A percentile compares a stretch with the other conserved stretches of the same genome.
These are phyloP conservation scores for Malaclemys terrapin DNA, from an alignment of 2,113 vertebrate genomes.

Conservation along the genomic window DNA sequence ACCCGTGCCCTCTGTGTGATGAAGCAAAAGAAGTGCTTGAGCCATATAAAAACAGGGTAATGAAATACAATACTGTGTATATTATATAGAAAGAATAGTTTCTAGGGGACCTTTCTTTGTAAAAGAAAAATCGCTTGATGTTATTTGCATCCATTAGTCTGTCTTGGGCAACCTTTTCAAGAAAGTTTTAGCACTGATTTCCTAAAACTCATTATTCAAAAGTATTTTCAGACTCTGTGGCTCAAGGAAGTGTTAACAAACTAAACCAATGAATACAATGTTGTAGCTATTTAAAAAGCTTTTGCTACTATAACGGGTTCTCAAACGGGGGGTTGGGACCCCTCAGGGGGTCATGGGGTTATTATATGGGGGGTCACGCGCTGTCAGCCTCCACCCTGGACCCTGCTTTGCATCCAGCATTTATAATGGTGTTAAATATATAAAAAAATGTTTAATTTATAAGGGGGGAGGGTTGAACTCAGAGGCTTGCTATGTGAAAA, in stretches of 20 bases:
- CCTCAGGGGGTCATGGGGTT: too few relatives aligned
- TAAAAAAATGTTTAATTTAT: too few relatives aligned
- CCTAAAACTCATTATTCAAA: slow-evolving; percentile 70
- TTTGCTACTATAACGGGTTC: not conserved
- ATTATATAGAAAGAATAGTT: not conserved
- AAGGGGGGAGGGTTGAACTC: too few relatives aligned
- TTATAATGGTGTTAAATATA: too few relatives aligned
- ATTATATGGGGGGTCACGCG: too few relatives aligned
- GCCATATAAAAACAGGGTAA: slow-evolving; percentile 85
- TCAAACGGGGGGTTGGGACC: too few relatives aligned
- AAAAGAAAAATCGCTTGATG: slow-evolving; percentile 36
- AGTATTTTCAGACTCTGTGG: slow-evolving; percentile 40
- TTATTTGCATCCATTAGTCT: slow-evolving; percentile 39
- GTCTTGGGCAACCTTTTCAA: slow-evolving; percentile 27
- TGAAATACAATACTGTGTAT: not conserved
- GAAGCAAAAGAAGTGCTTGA: slow-evolving; percentile 88
- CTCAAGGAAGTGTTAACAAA: slow-evolving; percentile 1
- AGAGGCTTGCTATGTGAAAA: too few relatives aligned
- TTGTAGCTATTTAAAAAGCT: slow-evolving; percentile 17
- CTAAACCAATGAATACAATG: not conserved
- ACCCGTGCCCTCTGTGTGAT: slow-evolving; percentile 88
- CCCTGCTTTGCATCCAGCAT: too few relatives aligned
- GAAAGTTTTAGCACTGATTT: slow-evolving; percentile 58
- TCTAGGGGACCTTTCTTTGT: slow-evolving; percentile 39
- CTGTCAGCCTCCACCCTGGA: too few relatives aligned